Base-by-base conservation (phyloP, 2,797 vertebrate genomes). In the Diplodus puntazzo region DNA sequence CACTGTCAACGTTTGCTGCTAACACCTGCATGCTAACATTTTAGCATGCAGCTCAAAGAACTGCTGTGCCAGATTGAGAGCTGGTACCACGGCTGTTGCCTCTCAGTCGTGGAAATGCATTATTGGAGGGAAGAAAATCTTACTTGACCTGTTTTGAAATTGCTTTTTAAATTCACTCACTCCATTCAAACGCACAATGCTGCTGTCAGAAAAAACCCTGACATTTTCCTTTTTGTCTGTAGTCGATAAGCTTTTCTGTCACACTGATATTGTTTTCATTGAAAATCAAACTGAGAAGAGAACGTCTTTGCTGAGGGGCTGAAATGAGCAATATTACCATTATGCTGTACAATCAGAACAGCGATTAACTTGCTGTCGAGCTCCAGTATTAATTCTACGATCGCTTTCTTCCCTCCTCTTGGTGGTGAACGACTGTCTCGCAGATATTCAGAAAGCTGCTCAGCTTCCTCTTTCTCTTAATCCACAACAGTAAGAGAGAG, bases 401-500 rank as follows among this genome's bases (percentile, higher is more conserved):
- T 80, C 65, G 80, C 76, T 72, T 78, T 83, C 75, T 77, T 23
- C 63, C 48, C 58, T 27, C 64, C 65, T 67, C 69, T 80, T 52
- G 1, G 1, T 20, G 57, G 70, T 45, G 69, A 80, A 70, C 72
- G 46, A 49, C 81, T 77, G 78, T 78, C 79, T 81, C 18, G 3
- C 69, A 54, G 73, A 86, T 74, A 79, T 63, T 85, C 79, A 88
- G 86, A 83, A 67, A 46, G 54, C 68, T 80, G 72, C 81, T 80
- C 11, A 11, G 30, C 71, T 79, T 74, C 80, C 45, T 69, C 60
- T 74, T 89, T 61, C 83, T 84, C 83, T 81, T 89, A 90, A 88
- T 92, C 88, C 87, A 80, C 73, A 82, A 81, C 84, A 76, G 89
- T 79, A 77, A 84, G 77, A 80, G 30, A 80, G 30, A 73, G 74